Evolutionary conservation across 2,797 vertebrate species (phyloP).

Genomic region (Thaleichthys pacificus): DNA sequence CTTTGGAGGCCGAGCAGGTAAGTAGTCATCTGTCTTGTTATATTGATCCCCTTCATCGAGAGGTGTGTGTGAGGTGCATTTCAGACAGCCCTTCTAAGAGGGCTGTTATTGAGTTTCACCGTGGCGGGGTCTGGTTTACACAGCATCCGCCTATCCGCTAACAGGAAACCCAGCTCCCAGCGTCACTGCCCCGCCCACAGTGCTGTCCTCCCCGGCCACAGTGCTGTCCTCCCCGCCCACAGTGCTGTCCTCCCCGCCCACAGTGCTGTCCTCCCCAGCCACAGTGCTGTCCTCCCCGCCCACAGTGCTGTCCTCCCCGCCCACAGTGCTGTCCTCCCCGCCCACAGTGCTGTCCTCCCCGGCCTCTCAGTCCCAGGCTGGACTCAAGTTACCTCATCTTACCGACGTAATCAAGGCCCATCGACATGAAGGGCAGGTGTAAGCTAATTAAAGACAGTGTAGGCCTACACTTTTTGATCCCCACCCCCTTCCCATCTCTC

Average conservation of each 20-base stretch:
- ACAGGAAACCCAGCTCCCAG: not conserved
- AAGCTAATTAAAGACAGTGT: slow-evolving; percentile 4
- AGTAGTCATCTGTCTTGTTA: slow-evolving; percentile 6
- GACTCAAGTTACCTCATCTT: not conserved
- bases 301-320: not conserved
- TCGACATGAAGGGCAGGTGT: slow-evolving; percentile 1
- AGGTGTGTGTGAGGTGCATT: slow-evolving; percentile 18
- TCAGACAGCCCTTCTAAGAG: not conserved
- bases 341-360: not conserved
- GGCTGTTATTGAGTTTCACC: slow-evolving; percentile 23
- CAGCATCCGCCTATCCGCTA: not conserved
- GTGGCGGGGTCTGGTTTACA: slow-evolving; percentile 15
- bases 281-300: too few species aligned
- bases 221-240: not conserved
- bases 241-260: not conserved
- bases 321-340: too few species aligned
- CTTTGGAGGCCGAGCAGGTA: slow-evolving; percentile 7
- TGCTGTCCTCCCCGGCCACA: not conserved
- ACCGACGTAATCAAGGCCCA: not conserved
- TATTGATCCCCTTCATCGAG: slow-evolving; percentile 33
- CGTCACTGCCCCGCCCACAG: not conserved
- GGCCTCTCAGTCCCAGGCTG: not conserved
- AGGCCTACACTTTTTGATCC: not conserved
- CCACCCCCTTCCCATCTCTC: not conserved
- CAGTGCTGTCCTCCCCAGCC: not conserved